phyloP scores from a whole-genome alignment of 2,888 invertebrate genomes.

The Harpalus rubripes region DNA sequence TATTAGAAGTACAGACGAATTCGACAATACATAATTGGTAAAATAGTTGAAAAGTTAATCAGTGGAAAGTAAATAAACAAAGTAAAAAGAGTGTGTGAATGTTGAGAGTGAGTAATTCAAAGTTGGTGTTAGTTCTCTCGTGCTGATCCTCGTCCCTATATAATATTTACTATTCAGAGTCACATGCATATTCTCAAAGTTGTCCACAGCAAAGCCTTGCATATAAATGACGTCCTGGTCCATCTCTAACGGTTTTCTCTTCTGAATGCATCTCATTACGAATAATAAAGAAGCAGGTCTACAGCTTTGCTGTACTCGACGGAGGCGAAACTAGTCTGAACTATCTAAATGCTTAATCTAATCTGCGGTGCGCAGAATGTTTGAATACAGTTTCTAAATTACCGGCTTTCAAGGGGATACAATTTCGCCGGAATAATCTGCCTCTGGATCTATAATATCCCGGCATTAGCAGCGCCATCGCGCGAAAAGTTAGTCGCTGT shows the following conservation, averaged over 20 bases:
- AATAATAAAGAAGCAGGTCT: constrained; percentile 47
- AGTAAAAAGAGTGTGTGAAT: background rate
- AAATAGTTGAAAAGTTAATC: constrained; percentile 3
- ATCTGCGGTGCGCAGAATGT: constrained; percentile 66
- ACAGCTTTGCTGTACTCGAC: constrained; percentile 8
- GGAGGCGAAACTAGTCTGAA: constrained; percentile 47
- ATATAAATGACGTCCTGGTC: constrained; percentile 37
- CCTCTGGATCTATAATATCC: constrained; percentile 63
- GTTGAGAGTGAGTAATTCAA: background rate
- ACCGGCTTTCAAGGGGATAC: constrained; percentile 67
- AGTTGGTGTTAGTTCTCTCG: background rate
- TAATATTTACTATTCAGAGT: constrained; percentile 45
- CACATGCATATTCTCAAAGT: constrained; percentile 39
- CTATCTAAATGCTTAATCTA: constrained; percentile 67
- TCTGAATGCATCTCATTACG: constrained; percentile 52
- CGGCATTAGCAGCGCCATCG: constrained; percentile 41
- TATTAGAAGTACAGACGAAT: too few relatives aligned
- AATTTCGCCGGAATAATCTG: constrained; percentile 64
- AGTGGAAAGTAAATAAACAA: background rate
- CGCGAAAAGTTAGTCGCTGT: constrained; percentile 46
- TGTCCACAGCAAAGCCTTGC: constrained; percentile 13
- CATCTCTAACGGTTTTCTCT: constrained; percentile 30
- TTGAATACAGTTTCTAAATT: constrained; percentile 67
- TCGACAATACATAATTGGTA: background rate
- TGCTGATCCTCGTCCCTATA: constrained; percentile 1